Conservation (phyloP, 2,113 vertebrate species). For the Axis porcinus region DNA sequence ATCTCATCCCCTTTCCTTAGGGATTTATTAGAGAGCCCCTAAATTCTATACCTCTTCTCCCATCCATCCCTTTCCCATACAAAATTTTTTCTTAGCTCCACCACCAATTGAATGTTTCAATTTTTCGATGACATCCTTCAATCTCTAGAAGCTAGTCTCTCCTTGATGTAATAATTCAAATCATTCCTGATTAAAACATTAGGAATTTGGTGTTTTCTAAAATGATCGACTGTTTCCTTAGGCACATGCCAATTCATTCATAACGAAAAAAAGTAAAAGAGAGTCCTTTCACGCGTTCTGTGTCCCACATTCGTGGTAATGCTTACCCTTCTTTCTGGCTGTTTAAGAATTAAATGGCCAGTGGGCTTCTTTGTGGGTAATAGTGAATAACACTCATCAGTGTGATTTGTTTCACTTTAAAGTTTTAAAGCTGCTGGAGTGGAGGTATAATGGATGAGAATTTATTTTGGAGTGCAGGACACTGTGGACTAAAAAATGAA, state of each 20-base stretch:
- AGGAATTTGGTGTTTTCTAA: background rate
- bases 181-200: background rate
- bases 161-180: background rate
- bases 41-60: background rate
- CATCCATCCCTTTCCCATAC: no score
- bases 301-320: background rate
- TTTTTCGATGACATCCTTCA: background rate
- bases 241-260: background rate
- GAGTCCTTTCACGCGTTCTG: background rate
- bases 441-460: background rate
- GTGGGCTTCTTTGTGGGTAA: background rate
- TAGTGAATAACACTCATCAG: background rate
- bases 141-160: background rate
- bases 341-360: background rate
- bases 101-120: background rate
- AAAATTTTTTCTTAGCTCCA: background rate
- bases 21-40: background rate
- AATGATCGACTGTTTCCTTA: background rate
- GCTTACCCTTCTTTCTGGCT: background rate
- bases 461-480: background rate
- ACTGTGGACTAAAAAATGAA: background rate
- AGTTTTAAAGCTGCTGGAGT: background rate
- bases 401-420: background rate
- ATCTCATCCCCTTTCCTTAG: background rate
- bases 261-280: background rate